Evolutionary conservation across 2,113 vertebrate species (phyloP).

Genomic region (Smithornis capensis): DNA sequence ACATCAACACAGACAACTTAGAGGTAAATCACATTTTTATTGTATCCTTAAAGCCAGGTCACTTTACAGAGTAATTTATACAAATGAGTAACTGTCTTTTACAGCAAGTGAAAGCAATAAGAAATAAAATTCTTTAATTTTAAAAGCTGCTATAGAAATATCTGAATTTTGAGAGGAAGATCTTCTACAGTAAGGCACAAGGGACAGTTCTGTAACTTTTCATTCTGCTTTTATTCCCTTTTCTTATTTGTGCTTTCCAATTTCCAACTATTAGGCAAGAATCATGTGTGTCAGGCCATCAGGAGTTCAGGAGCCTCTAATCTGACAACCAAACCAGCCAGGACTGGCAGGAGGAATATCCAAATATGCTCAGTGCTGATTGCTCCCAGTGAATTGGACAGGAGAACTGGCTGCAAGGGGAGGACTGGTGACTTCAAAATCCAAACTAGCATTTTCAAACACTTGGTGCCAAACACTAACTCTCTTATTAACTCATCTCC

Average conservation of each 20-base stretch:
- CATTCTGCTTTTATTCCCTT: neutral
- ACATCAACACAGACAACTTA: neutral
- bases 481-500: neutral
- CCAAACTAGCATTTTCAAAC: neutral
- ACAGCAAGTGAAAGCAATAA: neutral
- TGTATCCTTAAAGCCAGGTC: neutral
- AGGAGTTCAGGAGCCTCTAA: neutral
- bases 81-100: neutral
- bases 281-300: neutral
- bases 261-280: neutral
- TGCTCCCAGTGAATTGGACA: neutral
- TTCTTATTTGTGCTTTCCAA: neutral
- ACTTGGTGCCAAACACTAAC: neutral
- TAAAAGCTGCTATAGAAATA: neutral
- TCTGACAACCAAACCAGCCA: neutral
- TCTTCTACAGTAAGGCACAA: neutral
- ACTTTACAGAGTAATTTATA: neutral
- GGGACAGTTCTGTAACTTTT: neutral
- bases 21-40: neutral
- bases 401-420: neutral
- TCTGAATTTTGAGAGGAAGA: neutral
- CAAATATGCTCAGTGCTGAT: neutral
- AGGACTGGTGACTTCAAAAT: neutral
- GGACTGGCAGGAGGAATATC: neutral
- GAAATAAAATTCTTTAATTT: neutral